These are phyloP conservation scores for Eilema sororculum DNA, from an alignment of 2,888 invertebrate species.

Conservation along the genomic window DNA sequence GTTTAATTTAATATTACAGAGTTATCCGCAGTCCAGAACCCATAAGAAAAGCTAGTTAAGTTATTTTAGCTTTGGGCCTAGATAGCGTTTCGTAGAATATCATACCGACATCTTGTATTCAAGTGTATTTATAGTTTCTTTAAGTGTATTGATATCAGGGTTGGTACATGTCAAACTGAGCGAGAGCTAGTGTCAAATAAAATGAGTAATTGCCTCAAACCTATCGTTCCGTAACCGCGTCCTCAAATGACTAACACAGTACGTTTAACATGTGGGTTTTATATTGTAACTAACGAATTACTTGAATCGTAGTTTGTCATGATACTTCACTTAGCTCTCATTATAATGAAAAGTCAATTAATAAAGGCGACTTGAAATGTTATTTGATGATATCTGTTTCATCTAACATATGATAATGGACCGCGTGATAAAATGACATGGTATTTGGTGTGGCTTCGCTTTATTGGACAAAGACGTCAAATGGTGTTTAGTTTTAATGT, in stretches of 20 bases:
- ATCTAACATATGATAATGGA: neutral
- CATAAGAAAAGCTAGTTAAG: neutral
- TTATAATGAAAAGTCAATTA: neutral
- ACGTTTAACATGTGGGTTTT: neutral
- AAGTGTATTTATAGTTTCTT: too few relatives aligned
- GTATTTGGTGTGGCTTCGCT: neutral
- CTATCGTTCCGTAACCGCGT: neutral
- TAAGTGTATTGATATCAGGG: too few relatives aligned
- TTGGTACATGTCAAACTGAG: too few relatives aligned
- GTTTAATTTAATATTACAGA: too few relatives aligned
- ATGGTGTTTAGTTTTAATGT: too few relatives aligned
- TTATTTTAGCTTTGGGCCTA: neutral
- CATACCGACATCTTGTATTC: too few relatives aligned
- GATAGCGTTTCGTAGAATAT: neutral
- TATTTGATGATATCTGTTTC: neutral
- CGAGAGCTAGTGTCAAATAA: neutral
- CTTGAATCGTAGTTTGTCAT: neutral
- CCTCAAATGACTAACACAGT: conserved; percentile 1
- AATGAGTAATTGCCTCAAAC: conserved; percentile 1
- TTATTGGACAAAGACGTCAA: neutral
- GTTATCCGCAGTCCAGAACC: too few relatives aligned
- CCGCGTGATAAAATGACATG: neutral
- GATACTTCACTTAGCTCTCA: neutral
- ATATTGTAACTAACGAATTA: neutral
- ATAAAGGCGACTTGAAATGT: neutral